Evolutionary conservation across 1,140 invertebrate species (phyloP).

Genomic region (Chironomus tepperi): DNA sequence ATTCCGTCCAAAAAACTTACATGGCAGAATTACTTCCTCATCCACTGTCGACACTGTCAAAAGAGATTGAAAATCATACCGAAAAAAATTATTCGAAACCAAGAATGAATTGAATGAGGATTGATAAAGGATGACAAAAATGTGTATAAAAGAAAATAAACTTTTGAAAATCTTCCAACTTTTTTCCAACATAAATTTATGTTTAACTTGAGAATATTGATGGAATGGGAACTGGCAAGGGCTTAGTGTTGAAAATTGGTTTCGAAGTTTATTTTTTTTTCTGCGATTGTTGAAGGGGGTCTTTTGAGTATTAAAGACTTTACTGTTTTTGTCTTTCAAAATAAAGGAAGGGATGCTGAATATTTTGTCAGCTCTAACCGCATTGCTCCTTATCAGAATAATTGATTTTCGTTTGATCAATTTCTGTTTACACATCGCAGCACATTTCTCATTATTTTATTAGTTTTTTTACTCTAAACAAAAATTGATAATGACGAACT

Average conservation of each 20-base stretch:
- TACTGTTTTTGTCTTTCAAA: too few species aligned
- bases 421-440: too few species aligned
- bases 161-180: not conserved
- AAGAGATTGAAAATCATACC: not conserved
- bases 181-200: not conserved
- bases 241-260: not conserved
- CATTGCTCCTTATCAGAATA: too few species aligned
- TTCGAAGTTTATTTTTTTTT: not conserved
- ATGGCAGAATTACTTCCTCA: not conserved
- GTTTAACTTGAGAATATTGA: not conserved
- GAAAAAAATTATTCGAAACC: not conserved
- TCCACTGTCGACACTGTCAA: not conserved
- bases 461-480: too few species aligned
- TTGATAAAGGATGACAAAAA: constrained; percentile 13
- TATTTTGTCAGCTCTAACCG: too few species aligned
- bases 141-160: not conserved
- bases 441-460: too few species aligned
- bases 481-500: too few species aligned
- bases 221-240: not conserved
- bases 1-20: not conserved
- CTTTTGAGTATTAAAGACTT: not conserved
- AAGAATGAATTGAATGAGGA: not conserved
- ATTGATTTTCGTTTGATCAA: too few species aligned
- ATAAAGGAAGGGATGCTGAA: too few species aligned
- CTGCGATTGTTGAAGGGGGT: constrained; percentile 5